These are phyloP conservation scores for Stramonita haemastoma DNA, from an alignment of 2,888 invertebrate genomes.

Conservation along the genomic window DNA sequence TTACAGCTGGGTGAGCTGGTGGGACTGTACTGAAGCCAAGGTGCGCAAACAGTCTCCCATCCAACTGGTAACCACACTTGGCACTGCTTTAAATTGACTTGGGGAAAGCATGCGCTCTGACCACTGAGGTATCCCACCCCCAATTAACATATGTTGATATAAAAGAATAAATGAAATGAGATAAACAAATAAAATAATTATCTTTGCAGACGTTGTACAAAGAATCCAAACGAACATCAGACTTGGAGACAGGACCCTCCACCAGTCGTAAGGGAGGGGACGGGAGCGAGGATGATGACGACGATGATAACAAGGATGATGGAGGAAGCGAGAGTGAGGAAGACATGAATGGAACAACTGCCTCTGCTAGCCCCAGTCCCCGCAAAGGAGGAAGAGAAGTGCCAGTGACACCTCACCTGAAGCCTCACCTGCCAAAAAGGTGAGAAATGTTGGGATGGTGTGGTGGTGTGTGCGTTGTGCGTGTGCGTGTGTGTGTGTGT, in stretches of 20 bases:
- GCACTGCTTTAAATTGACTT: too few species aligned
- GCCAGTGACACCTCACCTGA: slow-evolving; percentile 36
- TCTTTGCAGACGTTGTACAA: slow-evolving; percentile 70
- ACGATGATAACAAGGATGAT: not conserved
- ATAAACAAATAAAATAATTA: too few species aligned
- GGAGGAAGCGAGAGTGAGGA: slow-evolving; percentile 51
- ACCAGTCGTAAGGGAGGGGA: slow-evolving; percentile 45
- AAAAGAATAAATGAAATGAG: too few species aligned
- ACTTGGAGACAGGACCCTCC: slow-evolving; percentile 64
- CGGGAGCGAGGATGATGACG: slow-evolving; percentile 45
- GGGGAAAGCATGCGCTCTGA: too few species aligned
- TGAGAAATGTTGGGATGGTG: not conserved
- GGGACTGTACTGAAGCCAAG: too few species aligned
- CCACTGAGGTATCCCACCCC: too few species aligned
- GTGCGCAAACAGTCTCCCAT: too few species aligned
- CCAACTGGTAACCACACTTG: too few species aligned
- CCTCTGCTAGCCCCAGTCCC: slow-evolving; percentile 16
- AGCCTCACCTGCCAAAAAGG: slow-evolving; percentile 45
- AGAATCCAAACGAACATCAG: slow-evolving; percentile 75
- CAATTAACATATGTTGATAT: too few species aligned
- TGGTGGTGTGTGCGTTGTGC: too few species aligned
- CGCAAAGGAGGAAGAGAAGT: slow-evolving; percentile 42
- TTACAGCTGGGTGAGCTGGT: too few species aligned
- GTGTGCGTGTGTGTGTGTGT: too few species aligned
- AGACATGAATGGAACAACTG: slow-evolving; percentile 48